These are phyloP conservation scores for Samia ricini DNA, from an alignment of 1,140 invertebrate genomes.

Conservation along the genomic window DNA sequence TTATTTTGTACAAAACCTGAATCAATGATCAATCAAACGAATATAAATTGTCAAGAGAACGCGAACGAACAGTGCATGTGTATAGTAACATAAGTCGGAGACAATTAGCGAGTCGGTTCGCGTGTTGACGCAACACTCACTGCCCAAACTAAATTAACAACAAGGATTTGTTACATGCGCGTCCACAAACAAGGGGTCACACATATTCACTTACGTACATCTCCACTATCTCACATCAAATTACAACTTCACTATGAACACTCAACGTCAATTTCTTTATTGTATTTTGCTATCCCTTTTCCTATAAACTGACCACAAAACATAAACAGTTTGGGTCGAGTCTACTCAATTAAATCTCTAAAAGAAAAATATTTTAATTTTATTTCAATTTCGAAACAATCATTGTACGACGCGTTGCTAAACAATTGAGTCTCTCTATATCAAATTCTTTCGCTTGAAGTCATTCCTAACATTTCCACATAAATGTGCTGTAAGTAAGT, in stretches of 20 bases:
- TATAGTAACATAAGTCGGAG: not conserved
- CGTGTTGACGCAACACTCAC: slow-evolving; percentile 23
- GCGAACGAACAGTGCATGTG: too few species aligned
- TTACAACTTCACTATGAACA: not conserved
- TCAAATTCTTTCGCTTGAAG: not conserved
- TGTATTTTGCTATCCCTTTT: too few species aligned
- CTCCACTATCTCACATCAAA: not conserved
- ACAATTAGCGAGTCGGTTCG: slow-evolving; percentile 1
- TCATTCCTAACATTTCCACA: not conserved
- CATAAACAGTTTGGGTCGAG: too few species aligned
- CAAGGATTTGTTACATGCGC: not conserved
- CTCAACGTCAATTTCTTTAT: too few species aligned
- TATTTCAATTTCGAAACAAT: too few species aligned
- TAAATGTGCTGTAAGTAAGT: not conserved
- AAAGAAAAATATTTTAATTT: too few species aligned
- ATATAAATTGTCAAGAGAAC: not conserved
- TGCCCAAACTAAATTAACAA: slow-evolving; percentile 2
- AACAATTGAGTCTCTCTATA: not conserved
- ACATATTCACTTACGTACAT: not conserved
- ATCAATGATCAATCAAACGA: not conserved
- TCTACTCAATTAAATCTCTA: too few species aligned
- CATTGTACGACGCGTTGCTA: too few species aligned
- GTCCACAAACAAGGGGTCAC: slow-evolving; percentile 5
- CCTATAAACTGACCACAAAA: too few species aligned
- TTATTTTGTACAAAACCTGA: too few species aligned